These are phyloP conservation scores for Atlantisia rogersi DNA, from an alignment of 2,113 vertebrate species.

Conservation along the genomic window DNA sequence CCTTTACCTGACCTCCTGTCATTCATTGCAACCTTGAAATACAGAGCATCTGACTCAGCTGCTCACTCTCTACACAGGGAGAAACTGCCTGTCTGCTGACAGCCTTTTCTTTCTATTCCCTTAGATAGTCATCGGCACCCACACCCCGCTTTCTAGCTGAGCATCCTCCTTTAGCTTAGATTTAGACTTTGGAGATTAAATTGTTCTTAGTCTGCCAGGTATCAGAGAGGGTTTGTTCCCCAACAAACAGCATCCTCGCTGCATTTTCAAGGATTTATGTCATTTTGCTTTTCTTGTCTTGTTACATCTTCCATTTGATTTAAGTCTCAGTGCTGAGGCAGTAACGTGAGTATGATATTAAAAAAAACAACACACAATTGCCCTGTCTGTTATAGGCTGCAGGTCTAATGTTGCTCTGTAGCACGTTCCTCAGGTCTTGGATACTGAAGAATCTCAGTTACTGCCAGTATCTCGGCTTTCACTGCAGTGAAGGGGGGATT, in stretches of 20 bases:
- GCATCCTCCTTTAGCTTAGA: neutral
- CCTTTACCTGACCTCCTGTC: neutral
- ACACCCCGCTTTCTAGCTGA: neutral
- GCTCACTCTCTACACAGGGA: neutral
- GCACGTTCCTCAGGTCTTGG: neutral
- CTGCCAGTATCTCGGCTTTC: neutral
- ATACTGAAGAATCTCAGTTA: neutral
- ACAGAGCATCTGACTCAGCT: constrained; percentile 22
- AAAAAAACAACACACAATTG: neutral
- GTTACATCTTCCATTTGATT: neutral
- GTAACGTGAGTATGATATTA: neutral
- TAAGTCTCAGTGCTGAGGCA: neutral
- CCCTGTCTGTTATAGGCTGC: neutral
- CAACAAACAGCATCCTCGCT: neutral
- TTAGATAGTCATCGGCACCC: neutral
- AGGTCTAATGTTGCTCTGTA: neutral
- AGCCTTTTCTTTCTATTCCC: neutral
- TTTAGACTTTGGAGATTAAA: neutral
- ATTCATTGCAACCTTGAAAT: neutral
- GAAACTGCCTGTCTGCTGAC: neutral
- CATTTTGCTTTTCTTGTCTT: neutral
- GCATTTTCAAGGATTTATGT: neutral
- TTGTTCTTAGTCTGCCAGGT: neutral
- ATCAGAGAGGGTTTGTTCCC: neutral
- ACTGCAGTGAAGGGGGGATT: neutral